These are phyloP conservation scores for Nematostella vectensis DNA, from an alignment of 92 coral and sea anemone genomes.

Conservation along the genomic window DNA sequence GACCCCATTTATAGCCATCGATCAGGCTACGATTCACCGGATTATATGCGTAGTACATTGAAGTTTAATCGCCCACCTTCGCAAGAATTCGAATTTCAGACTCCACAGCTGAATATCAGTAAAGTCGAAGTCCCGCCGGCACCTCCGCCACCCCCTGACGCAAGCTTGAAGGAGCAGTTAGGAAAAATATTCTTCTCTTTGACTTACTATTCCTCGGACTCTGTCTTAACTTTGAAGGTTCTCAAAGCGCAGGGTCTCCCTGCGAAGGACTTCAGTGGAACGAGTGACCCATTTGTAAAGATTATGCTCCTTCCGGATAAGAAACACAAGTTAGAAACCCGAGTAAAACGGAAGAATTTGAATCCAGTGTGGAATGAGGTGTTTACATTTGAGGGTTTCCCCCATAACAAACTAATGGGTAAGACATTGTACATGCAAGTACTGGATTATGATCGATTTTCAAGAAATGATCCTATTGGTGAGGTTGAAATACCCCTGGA, in stretches of 20 bases:
- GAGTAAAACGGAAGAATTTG: slow-evolving; percentile 83
- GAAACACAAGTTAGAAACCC: slow-evolving; percentile 83
- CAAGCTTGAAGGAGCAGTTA: slow-evolving; percentile 52
- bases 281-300: slow-evolving; percentile 96
- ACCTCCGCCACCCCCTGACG: slow-evolving; percentile 60
- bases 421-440: slow-evolving; percentile 86
- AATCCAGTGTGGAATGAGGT: slow-evolving; percentile 97
- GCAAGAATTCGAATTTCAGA: slow-evolving; percentile 57
- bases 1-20: slow-evolving; percentile 31
- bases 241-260: slow-evolving; percentile 82
- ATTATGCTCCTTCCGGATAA: slow-evolving; percentile 90
- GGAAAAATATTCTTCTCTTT: slow-evolving; percentile 85
- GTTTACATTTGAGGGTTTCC: slow-evolving; percentile 88
- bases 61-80: slow-evolving; percentile 78
- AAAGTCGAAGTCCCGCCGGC: slow-evolving; percentile 63
- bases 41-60: slow-evolving; percentile 44
- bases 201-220: slow-evolving; percentile 67
- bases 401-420: slow-evolving; percentile 77
- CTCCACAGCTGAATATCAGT: slow-evolving; percentile 72
- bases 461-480: slow-evolving; percentile 96
- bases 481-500: slow-evolving; percentile 81
- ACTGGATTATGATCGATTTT: slow-evolving; percentile 91
- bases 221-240: slow-evolving; percentile 70
- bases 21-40: slow-evolving; percentile 38
- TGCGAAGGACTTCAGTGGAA: slow-evolving; percentile 96